phyloP scores from a whole-genome alignment of 1,140 invertebrate species.

The Gonioctena quinquepunctata region DNA sequence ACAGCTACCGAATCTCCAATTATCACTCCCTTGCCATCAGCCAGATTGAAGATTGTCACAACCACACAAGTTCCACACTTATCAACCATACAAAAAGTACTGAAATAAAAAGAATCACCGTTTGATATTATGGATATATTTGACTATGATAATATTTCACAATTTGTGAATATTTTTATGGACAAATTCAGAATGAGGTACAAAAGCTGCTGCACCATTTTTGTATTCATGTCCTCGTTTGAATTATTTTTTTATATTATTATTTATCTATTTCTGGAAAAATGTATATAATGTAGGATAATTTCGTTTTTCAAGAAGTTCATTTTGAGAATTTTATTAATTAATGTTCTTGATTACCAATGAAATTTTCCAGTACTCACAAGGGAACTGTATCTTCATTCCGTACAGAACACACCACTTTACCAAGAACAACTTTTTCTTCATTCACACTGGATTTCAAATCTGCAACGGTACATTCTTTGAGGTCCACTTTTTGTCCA shows the following conservation, averaged over 20 bases:
- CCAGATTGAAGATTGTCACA: constrained; percentile 84
- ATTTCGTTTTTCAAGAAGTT: background rate
- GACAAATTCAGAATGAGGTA: too few relatives aligned
- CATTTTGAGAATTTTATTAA: too few relatives aligned
- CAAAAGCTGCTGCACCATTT: too few relatives aligned
- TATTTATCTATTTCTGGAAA: too few relatives aligned
- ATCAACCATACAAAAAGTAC: constrained; percentile 82
- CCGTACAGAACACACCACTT: constrained; percentile 80
- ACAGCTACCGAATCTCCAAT: constrained; percentile 84
- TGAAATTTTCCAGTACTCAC: too few relatives aligned
- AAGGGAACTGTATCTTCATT: constrained; percentile 78
- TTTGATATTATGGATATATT: too few relatives aligned
- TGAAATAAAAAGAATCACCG: constrained; percentile 62
- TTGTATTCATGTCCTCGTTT: too few relatives aligned
- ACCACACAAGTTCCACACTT: constrained; percentile 70
- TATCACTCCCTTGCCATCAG: constrained; percentile 77
- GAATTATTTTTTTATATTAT: background rate
- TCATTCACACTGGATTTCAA: constrained; percentile 65
- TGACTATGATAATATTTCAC: too few relatives aligned
- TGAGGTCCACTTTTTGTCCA: constrained; percentile 61
- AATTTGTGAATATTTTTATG: too few relatives aligned
- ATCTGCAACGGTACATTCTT: constrained; percentile 57
- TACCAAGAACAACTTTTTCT: constrained; percentile 74
- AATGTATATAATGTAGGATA: background rate
- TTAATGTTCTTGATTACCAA: too few relatives aligned